Evolutionary conservation across 2,797 vertebrate genomes (phyloP).

Genomic region (Gila robusta): DNA sequence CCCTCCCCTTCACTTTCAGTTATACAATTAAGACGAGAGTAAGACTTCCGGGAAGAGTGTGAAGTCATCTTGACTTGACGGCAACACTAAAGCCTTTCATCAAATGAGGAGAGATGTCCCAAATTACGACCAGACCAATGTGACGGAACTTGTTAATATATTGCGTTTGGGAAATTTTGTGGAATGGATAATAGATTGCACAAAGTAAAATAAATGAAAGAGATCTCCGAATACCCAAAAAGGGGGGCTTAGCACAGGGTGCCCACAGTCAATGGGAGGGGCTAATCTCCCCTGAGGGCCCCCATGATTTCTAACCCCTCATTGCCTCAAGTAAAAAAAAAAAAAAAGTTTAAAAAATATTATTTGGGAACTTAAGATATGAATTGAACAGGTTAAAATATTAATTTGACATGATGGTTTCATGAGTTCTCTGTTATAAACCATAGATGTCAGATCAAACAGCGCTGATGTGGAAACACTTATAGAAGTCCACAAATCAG

Average conservation of each 20-base stretch:
- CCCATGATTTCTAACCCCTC: neutral
- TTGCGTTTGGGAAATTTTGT: neutral
- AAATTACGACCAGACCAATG: neutral
- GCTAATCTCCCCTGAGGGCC: too few species aligned
- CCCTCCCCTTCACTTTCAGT: slow-evolving; percentile 21
- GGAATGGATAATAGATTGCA: neutral
- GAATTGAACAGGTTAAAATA: neutral
- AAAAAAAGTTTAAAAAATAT: neutral
- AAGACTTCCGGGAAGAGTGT: slow-evolving; percentile 19
- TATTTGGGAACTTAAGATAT: neutral
- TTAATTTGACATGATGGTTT: neutral
- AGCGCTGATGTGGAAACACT: too few species aligned
- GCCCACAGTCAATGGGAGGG: neutral
- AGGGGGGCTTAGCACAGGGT: neutral
- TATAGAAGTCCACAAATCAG: too few species aligned
- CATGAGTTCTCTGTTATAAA: too few species aligned
- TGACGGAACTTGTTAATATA: neutral
- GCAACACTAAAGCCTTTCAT: slow-evolving; percentile 33
- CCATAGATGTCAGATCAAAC: too few species aligned
- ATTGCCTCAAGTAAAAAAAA: neutral
- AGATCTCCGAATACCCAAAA: neutral
- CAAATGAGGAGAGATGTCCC: neutral
- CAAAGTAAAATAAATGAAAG: neutral
- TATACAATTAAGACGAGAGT: slow-evolving; percentile 23
- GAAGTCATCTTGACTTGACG: slow-evolving; percentile 35